Percentiles rank a stretch among this genome's conserved stretches.
phyloP scores from a whole-genome alignment of 2,888 invertebrate species.

The Acrobasis consociella region DNA sequence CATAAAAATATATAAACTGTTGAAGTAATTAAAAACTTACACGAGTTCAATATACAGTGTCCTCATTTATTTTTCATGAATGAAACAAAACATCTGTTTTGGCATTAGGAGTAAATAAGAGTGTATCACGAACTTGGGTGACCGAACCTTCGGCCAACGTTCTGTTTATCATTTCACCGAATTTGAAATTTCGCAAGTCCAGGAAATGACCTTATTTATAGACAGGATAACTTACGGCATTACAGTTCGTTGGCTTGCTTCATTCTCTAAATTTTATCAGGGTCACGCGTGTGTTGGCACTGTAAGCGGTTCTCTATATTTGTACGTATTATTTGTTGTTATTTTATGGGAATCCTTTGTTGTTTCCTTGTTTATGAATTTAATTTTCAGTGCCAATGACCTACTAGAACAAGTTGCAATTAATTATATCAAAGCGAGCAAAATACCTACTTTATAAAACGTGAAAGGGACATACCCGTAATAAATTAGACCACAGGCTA shows the following conservation, averaged over 20 bases:
- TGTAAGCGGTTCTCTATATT: neutral
- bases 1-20: too few relatives aligned
- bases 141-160: slow-evolving; percentile 33
- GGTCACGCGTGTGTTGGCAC: slow-evolving; percentile 8
- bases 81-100: slow-evolving; percentile 1
- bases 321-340: neutral
- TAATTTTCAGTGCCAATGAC: too few relatives aligned
- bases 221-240: slow-evolving; percentile 13
- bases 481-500: too few relatives aligned
- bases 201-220: slow-evolving; percentile 34
- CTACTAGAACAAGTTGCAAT: too few relatives aligned
- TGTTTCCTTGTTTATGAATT: too few relatives aligned
- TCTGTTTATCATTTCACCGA: slow-evolving; percentile 33
- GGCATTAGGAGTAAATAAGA: too few relatives aligned
- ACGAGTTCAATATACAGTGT: too few relatives aligned
- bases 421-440: too few relatives aligned
- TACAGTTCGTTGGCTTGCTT: slow-evolving; percentile 5
- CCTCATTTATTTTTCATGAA: neutral
- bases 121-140: slow-evolving; percentile 20
- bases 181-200: slow-evolving; percentile 32
- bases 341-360: neutral
- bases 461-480: too few relatives aligned
- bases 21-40: too few relatives aligned
- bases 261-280: slow-evolving; percentile 19
- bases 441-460: too few relatives aligned